These are phyloP conservation scores for Melanargia galathea DNA, from an alignment of 2,888 invertebrate species.

Conservation along the genomic window DNA sequence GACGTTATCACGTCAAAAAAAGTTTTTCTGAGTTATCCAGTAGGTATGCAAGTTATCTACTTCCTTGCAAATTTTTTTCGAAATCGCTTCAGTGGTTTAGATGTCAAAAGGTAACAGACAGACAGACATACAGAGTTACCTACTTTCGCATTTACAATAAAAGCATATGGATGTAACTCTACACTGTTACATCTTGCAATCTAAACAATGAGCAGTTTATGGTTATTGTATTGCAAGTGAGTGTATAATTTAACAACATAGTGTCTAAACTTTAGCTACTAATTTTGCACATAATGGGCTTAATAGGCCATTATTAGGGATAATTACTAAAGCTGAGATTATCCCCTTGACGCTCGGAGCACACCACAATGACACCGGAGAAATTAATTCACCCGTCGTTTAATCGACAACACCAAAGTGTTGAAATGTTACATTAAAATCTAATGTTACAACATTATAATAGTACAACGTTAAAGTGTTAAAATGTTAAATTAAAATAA, in stretches of 20 bases:
- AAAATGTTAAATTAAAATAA: too few relatives aligned
- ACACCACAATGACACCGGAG: neutral
- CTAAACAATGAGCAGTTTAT: neutral
- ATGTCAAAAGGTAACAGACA: neutral
- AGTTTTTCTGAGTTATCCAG: too few relatives aligned
- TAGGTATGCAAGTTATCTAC: too few relatives aligned
- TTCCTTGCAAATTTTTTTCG: too few relatives aligned
- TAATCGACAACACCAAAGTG: neutral
- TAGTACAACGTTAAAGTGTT: too few relatives aligned
- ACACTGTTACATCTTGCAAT: neutral
- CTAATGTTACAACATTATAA: too few relatives aligned
- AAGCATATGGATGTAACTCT: too few relatives aligned
- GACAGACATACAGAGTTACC: too few relatives aligned
- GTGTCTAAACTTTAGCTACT: slow-evolving; percentile 4
- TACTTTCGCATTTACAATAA: too few relatives aligned
- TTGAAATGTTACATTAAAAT: too few relatives aligned
- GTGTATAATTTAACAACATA: neutral
- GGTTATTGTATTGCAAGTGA: neutral
- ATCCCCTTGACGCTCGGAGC: slow-evolving; percentile 2
- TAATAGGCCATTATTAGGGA: slow-evolving; percentile 7
- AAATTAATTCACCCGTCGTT: neutral
- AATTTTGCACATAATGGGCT: neutral
- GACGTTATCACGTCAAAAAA: too few relatives aligned
- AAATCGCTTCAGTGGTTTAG: too few relatives aligned
- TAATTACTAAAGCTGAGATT: slow-evolving; percentile 14